A percentile compares a stretch with the other conserved stretches of the same genome.
Evolutionary conservation across 2,888 invertebrate genomes (phyloP).

Genomic region (Drosophila borealis): DNA sequence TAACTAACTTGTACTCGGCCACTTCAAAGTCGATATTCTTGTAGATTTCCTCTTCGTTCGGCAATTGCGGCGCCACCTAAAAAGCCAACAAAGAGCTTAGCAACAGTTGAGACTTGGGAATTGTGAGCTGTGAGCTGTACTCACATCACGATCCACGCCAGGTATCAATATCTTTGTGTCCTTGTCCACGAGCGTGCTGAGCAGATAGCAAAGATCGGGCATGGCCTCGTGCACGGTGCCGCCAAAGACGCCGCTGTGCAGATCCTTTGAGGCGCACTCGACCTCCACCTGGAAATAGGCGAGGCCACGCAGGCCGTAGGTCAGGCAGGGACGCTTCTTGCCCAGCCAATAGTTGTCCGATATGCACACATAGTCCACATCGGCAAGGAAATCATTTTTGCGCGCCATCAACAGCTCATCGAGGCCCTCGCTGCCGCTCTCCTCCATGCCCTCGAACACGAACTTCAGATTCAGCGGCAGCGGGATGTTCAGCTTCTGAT

Average conservation of each 20-base stretch:
- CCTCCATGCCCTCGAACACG: constrained; percentile 99
- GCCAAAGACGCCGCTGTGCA: constrained; percentile 98
- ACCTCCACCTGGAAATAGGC: constrained; percentile 96
- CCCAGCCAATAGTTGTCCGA: constrained; percentile 99
- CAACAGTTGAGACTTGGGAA: constrained; percentile 15
- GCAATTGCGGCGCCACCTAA: constrained; percentile 87
- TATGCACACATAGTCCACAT: constrained; percentile 97
- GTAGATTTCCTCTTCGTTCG: constrained; percentile 90
- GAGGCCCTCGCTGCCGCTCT: constrained; percentile 97
- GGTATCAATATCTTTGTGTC: constrained; percentile 94
- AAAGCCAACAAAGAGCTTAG: constrained; percentile 8
- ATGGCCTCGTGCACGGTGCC: constrained; percentile 97
- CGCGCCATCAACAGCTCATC: constrained; percentile 91
- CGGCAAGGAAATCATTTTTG: constrained; percentile 91
- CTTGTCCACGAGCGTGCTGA: constrained; percentile 93
- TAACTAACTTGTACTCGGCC: constrained; percentile 88
- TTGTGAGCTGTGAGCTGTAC: constrained; percentile 35
- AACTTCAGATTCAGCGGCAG: constrained; percentile 93
- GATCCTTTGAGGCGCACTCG: constrained; percentile 94
- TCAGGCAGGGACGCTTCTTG: constrained; percentile 97
- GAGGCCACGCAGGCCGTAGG: constrained; percentile 97
- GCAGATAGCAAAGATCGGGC: constrained; percentile 94
- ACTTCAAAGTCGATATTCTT: constrained; percentile 94
- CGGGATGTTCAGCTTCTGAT: constrained; percentile 88
- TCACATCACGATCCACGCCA: constrained; percentile 93